Evolutionary conservation across 2,888 invertebrate species (phyloP), one percentile per base, ranked within the genome.

Genomic region (Hermaeophaga mercurialis): DNA sequence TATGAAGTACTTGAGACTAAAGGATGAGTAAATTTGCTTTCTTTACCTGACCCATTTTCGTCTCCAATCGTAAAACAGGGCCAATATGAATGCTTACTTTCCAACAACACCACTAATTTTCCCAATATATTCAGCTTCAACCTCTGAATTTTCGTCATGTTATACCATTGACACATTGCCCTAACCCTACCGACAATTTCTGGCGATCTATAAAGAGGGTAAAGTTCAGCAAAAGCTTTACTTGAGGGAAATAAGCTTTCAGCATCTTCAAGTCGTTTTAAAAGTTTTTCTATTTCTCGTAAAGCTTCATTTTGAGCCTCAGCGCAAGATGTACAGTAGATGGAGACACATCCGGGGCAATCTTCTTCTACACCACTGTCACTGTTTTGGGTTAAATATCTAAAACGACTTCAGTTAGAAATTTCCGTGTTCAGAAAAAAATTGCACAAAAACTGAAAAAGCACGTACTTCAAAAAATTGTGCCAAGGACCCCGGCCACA

Each of bases 121-220:
- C 88, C 86, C 68, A 91, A 78, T 58, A 91, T 86, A 59, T 88
- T 80, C 63, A 96, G 79, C 76, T 91, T 93, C 49, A 93, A 81
- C 45, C 90, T 85, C 75, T 94, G 87, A 75, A 93, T 91, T 66
- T 86, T 84, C 0, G 91, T 91, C 74, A 91, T 89, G 78, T 96
- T 96, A 76, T 90, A 90, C 95, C 96, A 96, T 1, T 94, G 80
- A 70, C 91, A 93, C 84, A 96, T 87, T 8, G 93, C 89, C 77
- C 89, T 88, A 7, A 90, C 82, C 67, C 88, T 80, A 47, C 83
- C 82, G 19, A 83, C 82, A 69, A 92, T 89, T 53, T 81, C 80
- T 1, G 81, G 74, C 56, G 85, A 85, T 57, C 81, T 84, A 61
- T 89, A 85, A 19, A 87, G 79, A 9, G 89, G 88, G 79, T 89